Evolutionary conservation across 1,140 invertebrate species (phyloP), one percentile per base, ranked within the genome.

Genomic region (Scaptodrosophila lebanonensis): DNA sequence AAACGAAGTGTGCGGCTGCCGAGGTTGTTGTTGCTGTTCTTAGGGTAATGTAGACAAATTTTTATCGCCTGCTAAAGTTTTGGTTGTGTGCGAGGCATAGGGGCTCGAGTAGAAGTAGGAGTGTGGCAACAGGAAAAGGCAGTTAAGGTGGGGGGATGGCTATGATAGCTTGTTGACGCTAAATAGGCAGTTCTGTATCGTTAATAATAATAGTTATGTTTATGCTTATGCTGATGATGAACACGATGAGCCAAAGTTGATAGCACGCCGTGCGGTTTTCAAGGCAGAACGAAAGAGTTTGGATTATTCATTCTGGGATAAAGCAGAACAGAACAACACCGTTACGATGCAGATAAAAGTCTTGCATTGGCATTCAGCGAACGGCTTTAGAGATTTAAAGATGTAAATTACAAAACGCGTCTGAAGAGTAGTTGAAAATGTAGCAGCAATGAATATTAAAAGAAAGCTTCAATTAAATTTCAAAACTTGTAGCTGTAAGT

Each of bases 171-270:
- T 66, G 61, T 66, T 63, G 39, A 58, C 66, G 66, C 53, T 73
- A 79, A 77, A 79, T 77, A 77, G 72, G 72, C 72, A 68, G 72
- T 79, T 77, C n/a, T 68, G 54, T 51, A 51, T 49, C 73, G 68
- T 77, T 77, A 77, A 77, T 79, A 77, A 77, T 77, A 77, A 77
- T 79, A 77, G 73, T 77, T 77, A 77, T 82, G 73, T 68, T 77
- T 77, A 77, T 79, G 68, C 59, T 77, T 62, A 77, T 77, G 75
- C 50, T 66, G 63, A 68, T 67, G 61, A 20, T 60, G 67, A 68
- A 61, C 52, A 58, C 40, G 48, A 71, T 54, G 57, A 70, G 29
- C 36, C 48, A 48, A n/a, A 43, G 35, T 45, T 63, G 66, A 69
- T 52, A 56, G 59, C 59, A 30, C 60, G n/a, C n/a, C n/a, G n/a